Evolutionary conservation across 2,888 invertebrate species (phyloP), one percentile per base, ranked within the genome.

Genomic region (Notodonta ziczac): DNA sequence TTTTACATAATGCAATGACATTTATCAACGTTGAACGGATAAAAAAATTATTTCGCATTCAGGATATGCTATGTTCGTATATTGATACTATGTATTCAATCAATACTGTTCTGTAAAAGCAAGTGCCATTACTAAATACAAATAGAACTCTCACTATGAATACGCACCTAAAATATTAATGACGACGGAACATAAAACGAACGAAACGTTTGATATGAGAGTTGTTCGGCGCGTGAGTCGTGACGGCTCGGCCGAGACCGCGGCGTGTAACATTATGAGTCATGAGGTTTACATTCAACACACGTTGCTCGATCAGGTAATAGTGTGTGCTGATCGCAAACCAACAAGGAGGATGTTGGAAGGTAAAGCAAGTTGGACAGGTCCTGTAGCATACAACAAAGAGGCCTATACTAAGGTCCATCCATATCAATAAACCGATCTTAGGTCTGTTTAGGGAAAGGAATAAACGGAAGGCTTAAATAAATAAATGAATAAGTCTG

Each of bases 161-260:
- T 16, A 50, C 50, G 50, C 16, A 54, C 39, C n/a, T 39, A 32
- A 54, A 54, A 52, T 52, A 52, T 52, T 32, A 52, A 52, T 52
- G 24, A 52, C n/a, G 52, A 16, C 12, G 51, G 10, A 32, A 52
- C 32, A 52, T 52, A 52, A 52, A 52, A n/a, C 46, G n/a, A 46
- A 52, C 46, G 46, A 46, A 52, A 32, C 52, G 16, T 52, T 52
- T 32, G 32, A 52, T 52, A 52, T 32, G 52, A 52, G 52, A 52
- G 32, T 32, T 12, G 32, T 5, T 2, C 14, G 4, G 50, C 2
- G 13, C 54, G 35, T 35, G 13, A 54, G 35, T 32, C 54, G 39
- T 54, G 54, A 54, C 39, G 39, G 39, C 54, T 13, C 39, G 32
- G 12, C 12, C 48, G 48, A 14, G 13, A 24, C 32, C n/a, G 24